Percentiles rank a stretch among this genome's conserved stretches.
Conservation (phyloP, 2,797 vertebrate genomes). For the Macrochelys suwanniensis region DNA sequence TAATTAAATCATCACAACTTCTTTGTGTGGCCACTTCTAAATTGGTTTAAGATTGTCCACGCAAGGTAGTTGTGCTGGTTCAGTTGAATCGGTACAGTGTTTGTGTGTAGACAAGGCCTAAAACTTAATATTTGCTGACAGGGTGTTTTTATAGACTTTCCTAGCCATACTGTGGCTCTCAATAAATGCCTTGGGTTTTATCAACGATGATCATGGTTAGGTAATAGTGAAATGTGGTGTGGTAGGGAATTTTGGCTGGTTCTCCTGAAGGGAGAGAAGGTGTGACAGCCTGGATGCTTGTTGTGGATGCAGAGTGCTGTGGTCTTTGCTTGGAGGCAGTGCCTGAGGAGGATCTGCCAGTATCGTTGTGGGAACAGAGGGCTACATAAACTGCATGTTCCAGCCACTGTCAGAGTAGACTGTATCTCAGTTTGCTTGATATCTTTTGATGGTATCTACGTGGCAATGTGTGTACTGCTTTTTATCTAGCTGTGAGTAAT, state of each 20-base stretch:
- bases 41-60: neutral
- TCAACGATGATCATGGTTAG: neutral
- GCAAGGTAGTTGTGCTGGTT: neutral
- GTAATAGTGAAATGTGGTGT: neutral
- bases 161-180: neutral
- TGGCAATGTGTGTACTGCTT: accelerated
- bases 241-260: neutral
- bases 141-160: neutral
- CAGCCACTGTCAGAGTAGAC: neutral
- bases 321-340: neutral
- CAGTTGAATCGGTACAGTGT: neutral
- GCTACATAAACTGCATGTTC: neutral
- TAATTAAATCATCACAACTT: neutral
- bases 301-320: neutral
- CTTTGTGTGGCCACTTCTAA: neutral
- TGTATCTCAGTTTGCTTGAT: neutral
- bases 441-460: neutral
- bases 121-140: neutral
- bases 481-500: accelerated
- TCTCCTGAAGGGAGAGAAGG: neutral
- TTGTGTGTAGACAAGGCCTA: neutral
- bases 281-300: neutral
- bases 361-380: neutral
- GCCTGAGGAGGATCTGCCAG: neutral
- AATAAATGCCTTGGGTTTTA: neutral